phyloP scores from a whole-genome alignment of 1,140 invertebrate genomes.

The Magallana gigas region DNA sequence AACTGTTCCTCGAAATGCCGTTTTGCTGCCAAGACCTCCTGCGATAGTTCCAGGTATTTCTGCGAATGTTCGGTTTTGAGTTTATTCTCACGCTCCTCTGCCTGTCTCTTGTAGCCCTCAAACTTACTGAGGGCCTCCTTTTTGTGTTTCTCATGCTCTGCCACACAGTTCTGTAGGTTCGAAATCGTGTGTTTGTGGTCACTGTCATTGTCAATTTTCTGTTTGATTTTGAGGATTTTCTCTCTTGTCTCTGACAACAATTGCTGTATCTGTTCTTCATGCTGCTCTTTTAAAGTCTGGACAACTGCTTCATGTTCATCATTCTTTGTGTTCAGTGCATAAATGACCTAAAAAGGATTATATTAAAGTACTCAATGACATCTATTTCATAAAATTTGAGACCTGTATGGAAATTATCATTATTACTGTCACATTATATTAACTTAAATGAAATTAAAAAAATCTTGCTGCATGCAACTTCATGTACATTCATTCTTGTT shows the following conservation, averaged over 20 bases:
- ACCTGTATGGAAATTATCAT: no score
- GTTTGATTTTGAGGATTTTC: slow-evolving; percentile 72
- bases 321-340: slow-evolving; percentile 80
- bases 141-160: slow-evolving; percentile 67
- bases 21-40: slow-evolving; percentile 74
- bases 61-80: slow-evolving; percentile 72
- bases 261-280: slow-evolving; percentile 77
- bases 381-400: no score
- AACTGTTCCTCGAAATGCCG: slow-evolving; percentile 75
- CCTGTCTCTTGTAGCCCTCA: slow-evolving; percentile 68
- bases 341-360: slow-evolving; percentile 75
- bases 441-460: no score
- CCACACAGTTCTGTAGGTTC: slow-evolving; percentile 60
- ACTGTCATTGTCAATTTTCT: slow-evolving; percentile 66
- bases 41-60: slow-evolving; percentile 72
- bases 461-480: no score
- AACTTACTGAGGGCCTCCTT: slow-evolving; percentile 66
- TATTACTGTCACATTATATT: no score
- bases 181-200: slow-evolving; percentile 64
- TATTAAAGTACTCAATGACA: no score
- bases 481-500: no score
- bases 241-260: slow-evolving; percentile 74
- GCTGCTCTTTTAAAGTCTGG: slow-evolving; percentile 75
- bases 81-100: slow-evolving; percentile 68
- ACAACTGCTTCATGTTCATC: slow-evolving; percentile 78